A percentile compares a stretch with the other conserved stretches of the same genome.
These are phyloP conservation scores for Melanotus villosus DNA, from an alignment of 2,888 invertebrate genomes.

Conservation along the genomic window DNA sequence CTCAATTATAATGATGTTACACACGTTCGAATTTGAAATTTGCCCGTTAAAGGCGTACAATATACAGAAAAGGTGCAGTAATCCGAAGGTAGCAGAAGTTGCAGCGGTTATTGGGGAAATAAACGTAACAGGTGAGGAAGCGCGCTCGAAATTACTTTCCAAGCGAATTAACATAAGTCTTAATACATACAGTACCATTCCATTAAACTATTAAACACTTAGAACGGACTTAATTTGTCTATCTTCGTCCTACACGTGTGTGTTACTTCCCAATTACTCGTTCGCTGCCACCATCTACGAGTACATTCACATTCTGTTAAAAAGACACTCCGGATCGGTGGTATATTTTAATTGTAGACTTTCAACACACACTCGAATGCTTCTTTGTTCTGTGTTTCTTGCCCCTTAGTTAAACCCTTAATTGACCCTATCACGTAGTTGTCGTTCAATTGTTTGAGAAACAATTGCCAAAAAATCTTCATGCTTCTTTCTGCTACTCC, in stretches of 20 bases:
- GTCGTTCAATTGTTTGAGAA: too few relatives aligned
- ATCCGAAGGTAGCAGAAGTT: not conserved
- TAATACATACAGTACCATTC: conserved; percentile 40
- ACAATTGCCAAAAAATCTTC: too few relatives aligned
- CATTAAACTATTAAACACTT: conserved; percentile 45
- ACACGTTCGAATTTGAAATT: not conserved
- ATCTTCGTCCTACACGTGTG: conserved; percentile 29
- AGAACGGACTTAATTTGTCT: conserved; percentile 41
- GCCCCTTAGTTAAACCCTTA: too few relatives aligned
- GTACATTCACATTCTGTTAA: not conserved
- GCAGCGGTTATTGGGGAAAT: conserved; percentile 20
- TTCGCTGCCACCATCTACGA: conserved; percentile 9
- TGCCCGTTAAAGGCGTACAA: too few relatives aligned
- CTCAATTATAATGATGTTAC: too few relatives aligned
- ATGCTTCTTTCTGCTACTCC: too few relatives aligned
- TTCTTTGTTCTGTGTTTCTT: too few relatives aligned
- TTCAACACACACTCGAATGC: too few relatives aligned
- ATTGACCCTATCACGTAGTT: too few relatives aligned
- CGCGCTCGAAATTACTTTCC: conserved; percentile 38
- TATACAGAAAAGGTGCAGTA: too few relatives aligned
- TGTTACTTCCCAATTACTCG: conserved; percentile 1
- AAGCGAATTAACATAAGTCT: conserved; percentile 45
- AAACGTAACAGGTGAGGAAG: conserved; percentile 45
- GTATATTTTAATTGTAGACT: conserved; percentile 4
- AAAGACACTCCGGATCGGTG: not conserved